Percentiles rank a stretch among this genome's conserved stretches.
These are phyloP conservation scores for Podilymbus podiceps DNA, from an alignment of 2,113 vertebrate genomes.

Conservation along the genomic window DNA sequence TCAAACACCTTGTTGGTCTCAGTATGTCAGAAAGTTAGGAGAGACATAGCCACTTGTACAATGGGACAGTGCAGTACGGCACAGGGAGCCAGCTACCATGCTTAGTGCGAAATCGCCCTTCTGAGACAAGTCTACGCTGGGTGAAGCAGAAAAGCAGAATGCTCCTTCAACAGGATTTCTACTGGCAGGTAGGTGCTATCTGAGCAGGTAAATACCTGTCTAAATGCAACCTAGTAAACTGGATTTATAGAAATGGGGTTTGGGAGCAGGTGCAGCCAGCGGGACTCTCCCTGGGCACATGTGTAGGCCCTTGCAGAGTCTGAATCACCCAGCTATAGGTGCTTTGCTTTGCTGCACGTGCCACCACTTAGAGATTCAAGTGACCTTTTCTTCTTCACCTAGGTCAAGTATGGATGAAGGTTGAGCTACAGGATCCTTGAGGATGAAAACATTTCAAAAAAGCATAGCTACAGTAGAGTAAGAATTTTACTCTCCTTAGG, in stretches of 20 bases:
- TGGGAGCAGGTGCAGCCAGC: fast-evolving
- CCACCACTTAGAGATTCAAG: neutral
- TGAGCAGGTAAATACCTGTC: neutral
- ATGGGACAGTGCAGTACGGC: neutral
- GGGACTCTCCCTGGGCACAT: neutral
- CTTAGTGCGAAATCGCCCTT: fast-evolving
- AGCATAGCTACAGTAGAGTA: neutral
- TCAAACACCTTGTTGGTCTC: neutral
- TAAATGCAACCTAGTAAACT: neutral
- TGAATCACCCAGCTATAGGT: fast-evolving
- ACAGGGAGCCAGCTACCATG: neutral
- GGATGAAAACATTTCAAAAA: neutral
- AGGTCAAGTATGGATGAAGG: neutral
- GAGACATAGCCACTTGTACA: neutral
- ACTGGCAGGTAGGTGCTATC: neutral
- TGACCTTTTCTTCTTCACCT: neutral
- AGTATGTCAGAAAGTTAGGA: neutral
- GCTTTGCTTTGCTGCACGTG: neutral
- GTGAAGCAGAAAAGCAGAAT: neutral
- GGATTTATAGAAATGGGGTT: neutral
- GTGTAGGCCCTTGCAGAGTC: neutral
- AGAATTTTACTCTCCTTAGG: neutral
- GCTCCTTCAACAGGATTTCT: neutral
- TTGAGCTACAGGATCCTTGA: neutral
- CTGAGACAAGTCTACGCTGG: fast-evolving